phyloP scores from a whole-genome alignment of 2,113 vertebrate species.

The Stegastes partitus region DNA sequence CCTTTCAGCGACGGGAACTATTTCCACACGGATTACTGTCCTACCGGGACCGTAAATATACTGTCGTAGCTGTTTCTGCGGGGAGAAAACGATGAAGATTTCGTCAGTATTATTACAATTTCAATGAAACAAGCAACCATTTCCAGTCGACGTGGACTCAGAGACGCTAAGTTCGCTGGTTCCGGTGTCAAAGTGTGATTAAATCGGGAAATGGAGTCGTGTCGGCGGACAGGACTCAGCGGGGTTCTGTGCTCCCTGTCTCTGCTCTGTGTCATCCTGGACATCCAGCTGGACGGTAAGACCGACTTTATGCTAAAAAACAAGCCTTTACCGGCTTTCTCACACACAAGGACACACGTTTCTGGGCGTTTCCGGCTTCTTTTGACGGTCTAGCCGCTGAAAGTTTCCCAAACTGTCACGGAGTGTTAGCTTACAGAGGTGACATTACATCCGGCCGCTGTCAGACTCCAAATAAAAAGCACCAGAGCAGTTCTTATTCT shows the following conservation, averaged over 20 bases:
- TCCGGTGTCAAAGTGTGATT: constrained; percentile 27
- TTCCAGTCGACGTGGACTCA: constrained; percentile 2
- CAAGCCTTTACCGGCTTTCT: neutral
- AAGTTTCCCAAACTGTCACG: neutral
- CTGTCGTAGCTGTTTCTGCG: constrained; percentile 8
- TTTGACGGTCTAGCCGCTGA: neutral
- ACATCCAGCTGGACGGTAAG: constrained; percentile 88
- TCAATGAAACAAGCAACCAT: constrained; percentile 42
- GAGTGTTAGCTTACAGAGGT: neutral
- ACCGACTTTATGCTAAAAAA: fast-evolving
- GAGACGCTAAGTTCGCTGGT: constrained; percentile 25
- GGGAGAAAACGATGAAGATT: constrained; percentile 11
- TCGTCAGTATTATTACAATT: neutral
- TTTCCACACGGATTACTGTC: constrained; percentile 74
- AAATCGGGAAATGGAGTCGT: constrained; percentile 76
- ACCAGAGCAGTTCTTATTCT: neutral
- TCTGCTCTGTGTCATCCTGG: constrained; percentile 87
- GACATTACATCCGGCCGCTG: neutral
- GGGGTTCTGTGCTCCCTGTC: constrained; percentile 84
- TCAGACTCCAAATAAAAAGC: neutral
- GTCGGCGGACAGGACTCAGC: constrained; percentile 79
- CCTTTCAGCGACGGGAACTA: constrained; percentile 9
- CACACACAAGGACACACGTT: fast-evolving
- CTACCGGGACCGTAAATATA: constrained; percentile 77
- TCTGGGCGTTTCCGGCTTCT: neutral